A percentile compares a stretch with the other conserved stretches of the same genome.
phyloP scores from a whole-genome alignment of 2,113 vertebrate genomes.

The Corythornis vintsioides region DNA sequence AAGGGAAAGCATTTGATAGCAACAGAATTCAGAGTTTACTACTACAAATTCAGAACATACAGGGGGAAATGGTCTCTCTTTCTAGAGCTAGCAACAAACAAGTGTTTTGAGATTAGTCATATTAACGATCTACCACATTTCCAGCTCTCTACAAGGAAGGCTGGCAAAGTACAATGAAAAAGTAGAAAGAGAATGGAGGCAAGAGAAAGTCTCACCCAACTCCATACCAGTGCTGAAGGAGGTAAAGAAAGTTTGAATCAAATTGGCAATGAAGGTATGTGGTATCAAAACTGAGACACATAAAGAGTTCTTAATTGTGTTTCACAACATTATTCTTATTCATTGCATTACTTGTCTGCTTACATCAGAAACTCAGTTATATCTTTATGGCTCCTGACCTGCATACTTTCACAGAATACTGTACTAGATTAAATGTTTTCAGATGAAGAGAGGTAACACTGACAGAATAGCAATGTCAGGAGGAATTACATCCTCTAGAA shows the following conservation, averaged over 20 bases:
- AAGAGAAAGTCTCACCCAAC: background rate
- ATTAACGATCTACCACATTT: background rate
- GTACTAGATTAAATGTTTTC: background rate
- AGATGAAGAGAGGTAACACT: background rate
- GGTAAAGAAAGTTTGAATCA: background rate
- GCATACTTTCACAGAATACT: accelerated
- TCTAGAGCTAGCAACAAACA: background rate
- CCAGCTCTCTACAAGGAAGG: background rate
- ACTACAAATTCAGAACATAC: background rate
- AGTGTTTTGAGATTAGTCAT: background rate
- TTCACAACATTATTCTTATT: background rate
- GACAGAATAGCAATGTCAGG: background rate
- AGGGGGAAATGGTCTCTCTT: background rate
- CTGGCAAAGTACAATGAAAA: background rate
- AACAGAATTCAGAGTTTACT: background rate
- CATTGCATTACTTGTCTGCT: background rate
- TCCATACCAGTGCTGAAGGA: background rate
- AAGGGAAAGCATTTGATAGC: background rate
- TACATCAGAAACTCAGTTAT: background rate
- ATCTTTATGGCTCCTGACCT: background rate
- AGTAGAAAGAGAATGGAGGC: background rate
- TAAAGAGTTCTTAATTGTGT: background rate
- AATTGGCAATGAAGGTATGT: background rate
- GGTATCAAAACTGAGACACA: background rate
- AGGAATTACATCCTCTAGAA: background rate